A percentile compares a stretch with the other conserved stretches of the same genome.
These are phyloP conservation scores for Procambarus virginalis DNA, from an alignment of 1,140 invertebrate species.

Conservation along the genomic window DNA sequence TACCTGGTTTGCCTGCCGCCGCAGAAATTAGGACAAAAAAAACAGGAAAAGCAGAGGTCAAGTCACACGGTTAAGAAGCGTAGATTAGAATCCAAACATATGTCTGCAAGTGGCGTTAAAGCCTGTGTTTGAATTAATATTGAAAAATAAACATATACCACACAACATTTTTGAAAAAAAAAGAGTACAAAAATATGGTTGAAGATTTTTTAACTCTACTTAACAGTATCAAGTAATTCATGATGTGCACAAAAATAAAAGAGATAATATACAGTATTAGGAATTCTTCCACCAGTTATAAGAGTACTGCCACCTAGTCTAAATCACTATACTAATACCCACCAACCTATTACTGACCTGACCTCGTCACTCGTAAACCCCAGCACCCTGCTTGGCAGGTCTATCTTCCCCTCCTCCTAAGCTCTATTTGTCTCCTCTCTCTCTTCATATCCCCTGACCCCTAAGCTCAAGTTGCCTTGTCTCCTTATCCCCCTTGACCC, in stretches of 20 bases:
- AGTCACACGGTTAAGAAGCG: conserved; percentile 30
- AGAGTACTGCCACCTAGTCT: neutral
- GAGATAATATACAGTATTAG: neutral
- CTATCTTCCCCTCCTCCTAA: too few species aligned
- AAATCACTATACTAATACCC: neutral
- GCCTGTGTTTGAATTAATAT: conserved; percentile 33
- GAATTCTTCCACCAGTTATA: neutral
- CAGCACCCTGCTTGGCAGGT: neutral
- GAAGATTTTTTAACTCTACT: neutral
- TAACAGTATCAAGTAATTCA: conserved; percentile 6
- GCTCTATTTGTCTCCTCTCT: too few species aligned
- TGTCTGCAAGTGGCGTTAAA: conserved; percentile 1
- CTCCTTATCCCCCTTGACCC: too few species aligned
- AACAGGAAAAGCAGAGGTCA: conserved; percentile 31
- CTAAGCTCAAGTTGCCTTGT: too few species aligned
- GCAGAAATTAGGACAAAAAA: conserved; percentile 15
- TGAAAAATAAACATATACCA: conserved; percentile 8
- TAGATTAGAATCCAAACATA: conserved; percentile 30
- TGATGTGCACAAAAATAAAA: neutral
- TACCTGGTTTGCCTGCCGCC: conserved; percentile 16
- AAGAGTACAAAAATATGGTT: neutral
- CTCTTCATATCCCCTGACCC: too few species aligned
- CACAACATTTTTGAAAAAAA: neutral
- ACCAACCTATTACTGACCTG: neutral
- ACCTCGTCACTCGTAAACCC: neutral